Percentiles rank a stretch among this genome's conserved stretches.
These are phyloP conservation scores for Sericinus montela DNA, from an alignment of 2,888 invertebrate genomes.

Conservation along the genomic window DNA sequence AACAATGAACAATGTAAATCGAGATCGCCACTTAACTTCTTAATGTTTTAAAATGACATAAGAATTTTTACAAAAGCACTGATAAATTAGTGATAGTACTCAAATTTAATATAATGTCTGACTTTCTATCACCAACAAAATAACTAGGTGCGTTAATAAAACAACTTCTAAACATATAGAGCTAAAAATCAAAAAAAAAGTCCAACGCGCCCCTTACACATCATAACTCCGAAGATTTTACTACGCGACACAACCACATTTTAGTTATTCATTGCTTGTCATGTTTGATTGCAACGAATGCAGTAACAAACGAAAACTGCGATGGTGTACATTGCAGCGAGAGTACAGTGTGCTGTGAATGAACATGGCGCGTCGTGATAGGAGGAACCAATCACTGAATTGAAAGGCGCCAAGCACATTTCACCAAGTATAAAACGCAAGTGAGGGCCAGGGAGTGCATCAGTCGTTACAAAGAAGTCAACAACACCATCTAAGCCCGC, in stretches of 20 bases:
- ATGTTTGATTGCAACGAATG: accelerated
- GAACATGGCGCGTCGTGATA: slow-evolving; percentile 31
- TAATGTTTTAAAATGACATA: too few species aligned
- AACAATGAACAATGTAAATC: too few species aligned
- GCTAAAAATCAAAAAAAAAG: slow-evolving; percentile 42
- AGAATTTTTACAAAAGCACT: too few species aligned
- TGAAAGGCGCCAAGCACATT: slow-evolving; percentile 68
- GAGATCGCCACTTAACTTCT: too few species aligned
- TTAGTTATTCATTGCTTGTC: slow-evolving; percentile 34
- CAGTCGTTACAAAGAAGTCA: slow-evolving; percentile 63
- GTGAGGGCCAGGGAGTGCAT: slow-evolving; percentile 52
- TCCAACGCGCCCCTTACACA: slow-evolving; percentile 32
- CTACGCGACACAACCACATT: slow-evolving; percentile 22
- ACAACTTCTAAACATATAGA: slow-evolving; percentile 42
- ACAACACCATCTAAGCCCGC: slow-evolving; percentile 52
- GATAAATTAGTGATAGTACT: not conserved
- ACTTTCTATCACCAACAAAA: slow-evolving; percentile 39
- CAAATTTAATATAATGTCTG: not conserved
- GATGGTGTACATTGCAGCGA: slow-evolving; percentile 25
- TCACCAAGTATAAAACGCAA: slow-evolving; percentile 72
- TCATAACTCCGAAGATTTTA: slow-evolving; percentile 41
- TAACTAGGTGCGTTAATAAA: slow-evolving; percentile 22
- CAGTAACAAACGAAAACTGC: slow-evolving; percentile 21
- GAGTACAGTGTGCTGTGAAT: not conserved
- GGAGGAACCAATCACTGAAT: slow-evolving; percentile 62